Evolutionary conservation across 2,113 vertebrate genomes (phyloP).

Genomic region (Lampris megalopsis): DNA sequence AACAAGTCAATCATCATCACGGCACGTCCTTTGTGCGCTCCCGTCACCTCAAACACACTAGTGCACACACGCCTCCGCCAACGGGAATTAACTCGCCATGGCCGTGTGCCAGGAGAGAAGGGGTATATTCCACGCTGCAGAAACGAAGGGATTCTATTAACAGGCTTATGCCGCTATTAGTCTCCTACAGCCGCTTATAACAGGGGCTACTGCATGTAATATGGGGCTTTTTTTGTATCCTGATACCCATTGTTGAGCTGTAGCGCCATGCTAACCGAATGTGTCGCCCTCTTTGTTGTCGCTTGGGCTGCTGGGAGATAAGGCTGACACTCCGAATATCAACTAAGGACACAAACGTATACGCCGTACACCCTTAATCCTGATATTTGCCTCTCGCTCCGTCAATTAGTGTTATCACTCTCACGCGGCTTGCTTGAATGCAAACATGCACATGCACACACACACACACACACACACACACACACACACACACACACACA

Average conservation of each 20-base stretch:
- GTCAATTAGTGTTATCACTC: too few species aligned
- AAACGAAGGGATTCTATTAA: background rate
- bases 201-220: constrained; percentile 10
- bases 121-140: background rate
- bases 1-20: constrained; percentile 81
- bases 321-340: constrained; percentile 44
- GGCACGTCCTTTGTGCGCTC: constrained; percentile 63
- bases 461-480: constrained; percentile 9
- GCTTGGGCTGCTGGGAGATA: constrained; percentile 32
- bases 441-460: background rate
- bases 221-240: constrained; percentile 14
- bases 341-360: constrained; percentile 37
- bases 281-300: constrained; percentile 11
- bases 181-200: constrained; percentile 7
- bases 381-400: background rate
- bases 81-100: too few species aligned
- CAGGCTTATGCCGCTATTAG: background rate
- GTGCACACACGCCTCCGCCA: background rate
- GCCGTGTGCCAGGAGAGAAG: too few species aligned
- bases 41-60: constrained; percentile 51
- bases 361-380: constrained; percentile 14
- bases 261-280: constrained; percentile 35
- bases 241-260: constrained; percentile 10
- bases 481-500: constrained; percentile 9
- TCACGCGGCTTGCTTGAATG: too few species aligned